Base-by-base conservation (phyloP, 2,888 invertebrate genomes). In the Xestobium rufovillosum region DNA sequence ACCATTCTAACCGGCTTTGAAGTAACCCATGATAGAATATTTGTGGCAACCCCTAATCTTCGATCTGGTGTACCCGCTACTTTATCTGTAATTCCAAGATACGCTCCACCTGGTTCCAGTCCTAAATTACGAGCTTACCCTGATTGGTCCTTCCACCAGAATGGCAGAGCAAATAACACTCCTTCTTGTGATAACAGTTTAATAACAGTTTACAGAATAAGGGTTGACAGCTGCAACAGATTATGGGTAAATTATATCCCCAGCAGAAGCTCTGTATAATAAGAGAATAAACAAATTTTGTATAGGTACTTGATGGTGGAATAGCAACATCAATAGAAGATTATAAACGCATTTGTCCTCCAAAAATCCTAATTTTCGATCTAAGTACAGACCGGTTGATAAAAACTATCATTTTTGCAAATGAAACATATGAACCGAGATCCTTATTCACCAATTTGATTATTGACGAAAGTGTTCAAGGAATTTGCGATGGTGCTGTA, bases 231-330 rank as follows among this genome's bases (percentile, higher is more conserved):
- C n/a, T 88, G 88, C 65, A 82, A 86, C 62, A 71, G 88, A 11
- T 67, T 88, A 3, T 88, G 88, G 88, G 65, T 64, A 45, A 45
- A 52, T 39, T 23, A 26, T 31, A 27, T n/a, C n/a, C n/a, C n/a
- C n/a, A n/a, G n/a, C n/a, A n/a, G n/a, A n/a, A n/a, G n/a, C n/a
- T n/a, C n/a, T n/a, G n/a, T n/a, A n/a, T n/a, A n/a, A n/a, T n/a
- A n/a, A n/a, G n/a, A n/a, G n/a, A n/a, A n/a, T n/a, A n/a, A n/a
- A n/a, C n/a, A n/a, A n/a, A 14, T 13, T 40, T 83, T 2, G 67
- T 84, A 2, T 81, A 88, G 88, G 80, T 83, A 1, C 65, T 88
- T 38, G 88, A 89, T 64, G 78, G 85, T 2, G 88, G 84, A 0
- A 72, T 83, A 11, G 71, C 75, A 58, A 79, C 80, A 49, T 81